Conservation (phyloP, 2,888 invertebrate species). For the Latrodectus hesperus region DNA sequence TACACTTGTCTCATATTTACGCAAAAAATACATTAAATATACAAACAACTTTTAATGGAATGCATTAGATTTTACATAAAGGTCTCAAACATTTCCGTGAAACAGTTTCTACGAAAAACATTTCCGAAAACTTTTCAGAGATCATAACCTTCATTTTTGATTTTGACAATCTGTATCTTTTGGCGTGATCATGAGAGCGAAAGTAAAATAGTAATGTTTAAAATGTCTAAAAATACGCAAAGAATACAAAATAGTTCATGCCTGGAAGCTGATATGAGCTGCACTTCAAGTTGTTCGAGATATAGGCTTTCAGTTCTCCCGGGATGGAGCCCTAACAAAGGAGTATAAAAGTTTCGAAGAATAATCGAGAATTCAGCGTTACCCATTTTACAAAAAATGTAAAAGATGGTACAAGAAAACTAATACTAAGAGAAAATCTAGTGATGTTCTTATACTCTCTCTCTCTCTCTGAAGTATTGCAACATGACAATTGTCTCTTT, state of each 20-base stretch:
- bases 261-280: conserved; percentile 38
- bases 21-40: too few relatives aligned
- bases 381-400: conserved; percentile 16
- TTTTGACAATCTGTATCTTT: conserved; percentile 48
- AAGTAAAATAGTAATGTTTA: conserved; percentile 25
- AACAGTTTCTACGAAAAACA: too few relatives aligned
- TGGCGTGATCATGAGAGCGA: conserved; percentile 21
- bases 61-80: too few relatives aligned
- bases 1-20: too few relatives aligned
- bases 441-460: conserved; percentile 4
- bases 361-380: conserved; percentile 39
- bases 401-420: conserved; percentile 12
- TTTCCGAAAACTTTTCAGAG: conserved; percentile 28
- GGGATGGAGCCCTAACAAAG: conserved; percentile 1
- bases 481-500: conserved; percentile 11
- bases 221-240: conserved; percentile 27
- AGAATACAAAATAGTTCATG: conserved; percentile 57
- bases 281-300: conserved; percentile 22
- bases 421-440: conserved; percentile 1
- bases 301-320: conserved; percentile 33
- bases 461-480: conserved; percentile 5
- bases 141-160: conserved; percentile 27
- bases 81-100: too few relatives aligned
- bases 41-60: too few relatives aligned
- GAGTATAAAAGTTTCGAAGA: conserved; percentile 8